Evolutionary conservation across 2,888 invertebrate species (phyloP).

Genomic region (Dioctria linearis): DNA sequence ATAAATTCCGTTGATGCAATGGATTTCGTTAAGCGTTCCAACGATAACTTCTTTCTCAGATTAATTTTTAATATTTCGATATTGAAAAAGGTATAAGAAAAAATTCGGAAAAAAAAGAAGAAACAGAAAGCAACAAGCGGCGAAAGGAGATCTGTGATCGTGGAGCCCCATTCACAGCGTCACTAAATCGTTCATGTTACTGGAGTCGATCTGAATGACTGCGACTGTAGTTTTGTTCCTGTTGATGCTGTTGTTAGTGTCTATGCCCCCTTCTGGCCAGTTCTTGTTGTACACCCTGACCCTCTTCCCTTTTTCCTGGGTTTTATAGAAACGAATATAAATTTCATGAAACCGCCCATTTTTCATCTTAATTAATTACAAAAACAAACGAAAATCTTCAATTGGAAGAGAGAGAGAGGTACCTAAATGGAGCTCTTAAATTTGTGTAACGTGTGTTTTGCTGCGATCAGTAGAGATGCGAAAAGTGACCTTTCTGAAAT

Average conservation of each 20-base stretch:
- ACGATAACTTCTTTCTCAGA: slow-evolving; percentile 48
- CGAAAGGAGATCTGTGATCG: not conserved
- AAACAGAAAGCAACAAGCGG: not conserved
- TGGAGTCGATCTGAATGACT: slow-evolving; percentile 19
- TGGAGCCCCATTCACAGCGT: not conserved
- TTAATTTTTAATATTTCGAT: slow-evolving; percentile 52
- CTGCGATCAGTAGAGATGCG: not conserved
- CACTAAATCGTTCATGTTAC: not conserved
- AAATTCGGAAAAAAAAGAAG: not conserved
- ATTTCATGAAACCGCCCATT: slow-evolving; percentile 46
- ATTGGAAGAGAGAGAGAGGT: not conserved
- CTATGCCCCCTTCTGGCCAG: not conserved
- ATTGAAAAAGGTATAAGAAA: slow-evolving; percentile 1
- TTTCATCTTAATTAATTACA: slow-evolving; percentile 53
- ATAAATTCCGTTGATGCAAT: slow-evolving; percentile 65
- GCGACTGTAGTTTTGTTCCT: not conserved
- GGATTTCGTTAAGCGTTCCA: slow-evolving; percentile 32
- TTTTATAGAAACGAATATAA: slow-evolving; percentile 37
- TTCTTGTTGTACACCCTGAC: too few relatives aligned
- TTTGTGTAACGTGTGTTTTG: not conserved
- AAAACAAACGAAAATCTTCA: slow-evolving; percentile 37
- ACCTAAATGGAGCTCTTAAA: not conserved
- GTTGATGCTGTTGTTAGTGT: not conserved
- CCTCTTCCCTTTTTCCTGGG: not conserved
- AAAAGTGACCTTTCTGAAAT: not conserved